Evolutionary conservation across 2,113 vertebrate species (phyloP).

Genomic region (Pionites leucogaster): DNA sequence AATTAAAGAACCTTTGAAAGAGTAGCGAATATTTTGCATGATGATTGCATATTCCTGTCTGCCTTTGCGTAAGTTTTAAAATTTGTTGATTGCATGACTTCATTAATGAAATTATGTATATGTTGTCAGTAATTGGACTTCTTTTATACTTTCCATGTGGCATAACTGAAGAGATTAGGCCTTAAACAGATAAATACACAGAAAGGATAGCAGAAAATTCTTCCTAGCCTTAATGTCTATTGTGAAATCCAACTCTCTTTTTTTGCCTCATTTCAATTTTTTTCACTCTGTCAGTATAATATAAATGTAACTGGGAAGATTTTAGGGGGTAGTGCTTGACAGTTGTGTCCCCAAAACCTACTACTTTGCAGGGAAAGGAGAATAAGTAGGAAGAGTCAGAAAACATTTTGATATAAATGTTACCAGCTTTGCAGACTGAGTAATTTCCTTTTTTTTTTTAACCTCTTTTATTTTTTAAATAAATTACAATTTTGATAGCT

Average conservation of each 20-base stretch:
- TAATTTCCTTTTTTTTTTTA: neutral
- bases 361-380: neutral
- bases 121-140: neutral
- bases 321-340: neutral
- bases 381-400: neutral
- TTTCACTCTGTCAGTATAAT: neutral
- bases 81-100: neutral
- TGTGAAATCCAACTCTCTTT: neutral
- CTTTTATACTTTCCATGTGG: neutral
- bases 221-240: neutral
- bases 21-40: slow-evolving; percentile 96
- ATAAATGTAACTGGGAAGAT: neutral
- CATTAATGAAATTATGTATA: neutral
- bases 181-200: neutral
- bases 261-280: neutral
- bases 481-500: neutral
- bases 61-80: slow-evolving; percentile 87
- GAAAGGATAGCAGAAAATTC: neutral
- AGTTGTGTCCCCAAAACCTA: neutral
- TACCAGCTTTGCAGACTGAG: neutral
- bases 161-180: neutral
- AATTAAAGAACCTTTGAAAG: slow-evolving; percentile 92
- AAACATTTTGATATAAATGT: neutral
- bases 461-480: neutral
- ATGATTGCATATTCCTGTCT: slow-evolving; percentile 92